Conservation (phyloP, 2,888 invertebrate species). For the Netelia fuscicornis region DNA sequence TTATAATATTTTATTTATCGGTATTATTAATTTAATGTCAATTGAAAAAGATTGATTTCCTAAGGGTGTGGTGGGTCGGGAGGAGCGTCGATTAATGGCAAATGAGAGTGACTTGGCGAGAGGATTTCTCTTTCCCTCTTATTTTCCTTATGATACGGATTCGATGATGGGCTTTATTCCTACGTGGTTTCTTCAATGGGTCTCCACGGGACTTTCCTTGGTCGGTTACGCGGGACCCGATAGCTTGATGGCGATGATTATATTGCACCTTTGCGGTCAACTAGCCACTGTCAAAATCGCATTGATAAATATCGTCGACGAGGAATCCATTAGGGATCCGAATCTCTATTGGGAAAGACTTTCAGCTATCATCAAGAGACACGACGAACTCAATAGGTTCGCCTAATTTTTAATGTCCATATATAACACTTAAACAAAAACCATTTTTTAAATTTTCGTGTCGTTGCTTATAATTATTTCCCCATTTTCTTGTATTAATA, state of each 20-base stretch:
- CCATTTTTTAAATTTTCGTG: too few relatives aligned
- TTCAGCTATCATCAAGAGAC: constrained; percentile 58
- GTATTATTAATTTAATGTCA: not conserved
- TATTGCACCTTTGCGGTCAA: constrained; percentile 78
- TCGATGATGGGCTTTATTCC: constrained; percentile 72
- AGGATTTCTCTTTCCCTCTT: constrained; percentile 66
- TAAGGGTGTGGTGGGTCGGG: constrained; percentile 44
- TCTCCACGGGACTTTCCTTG: constrained; percentile 71
- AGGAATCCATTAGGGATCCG: constrained; percentile 42
- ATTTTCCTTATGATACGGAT: constrained; percentile 75
- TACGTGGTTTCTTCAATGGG: constrained; percentile 74
- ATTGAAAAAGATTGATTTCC: not conserved
- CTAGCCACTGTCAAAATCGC: constrained; percentile 62
- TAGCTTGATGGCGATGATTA: constrained; percentile 72
- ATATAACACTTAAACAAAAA: not conserved
- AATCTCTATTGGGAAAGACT: constrained; percentile 56
- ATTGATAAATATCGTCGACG: constrained; percentile 57
- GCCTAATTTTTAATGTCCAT: not conserved
- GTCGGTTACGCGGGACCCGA: constrained; percentile 75
- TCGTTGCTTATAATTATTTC: too few relatives aligned
- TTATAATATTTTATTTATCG: not conserved
- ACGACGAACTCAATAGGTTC: constrained; percentile 68
- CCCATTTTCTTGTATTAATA: too few relatives aligned
- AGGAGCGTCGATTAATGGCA: constrained; percentile 43
- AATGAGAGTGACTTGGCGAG: constrained; percentile 60